Percentiles rank a stretch among this genome's conserved stretches.
These are phyloP conservation scores for Panagrolaimus sp. DNA, from an alignment of 1,140 invertebrate species.

Conservation along the genomic window DNA sequence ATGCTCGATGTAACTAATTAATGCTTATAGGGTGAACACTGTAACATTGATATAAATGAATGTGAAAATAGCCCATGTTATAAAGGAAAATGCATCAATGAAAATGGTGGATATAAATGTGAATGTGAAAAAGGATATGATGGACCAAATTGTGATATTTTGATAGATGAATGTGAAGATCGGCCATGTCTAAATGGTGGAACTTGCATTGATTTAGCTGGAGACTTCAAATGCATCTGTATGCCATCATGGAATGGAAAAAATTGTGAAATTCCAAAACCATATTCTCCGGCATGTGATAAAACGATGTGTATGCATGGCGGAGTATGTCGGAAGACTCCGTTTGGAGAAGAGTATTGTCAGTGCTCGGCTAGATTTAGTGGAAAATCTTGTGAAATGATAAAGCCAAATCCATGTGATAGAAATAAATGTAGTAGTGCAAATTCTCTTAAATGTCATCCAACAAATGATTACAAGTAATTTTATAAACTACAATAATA, in stretches of 20 bases:
- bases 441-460: constrained; percentile 61
- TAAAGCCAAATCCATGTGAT: neutral
- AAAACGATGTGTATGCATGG: constrained; percentile 46
- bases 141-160: constrained; percentile 76
- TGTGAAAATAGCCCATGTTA: constrained; percentile 61
- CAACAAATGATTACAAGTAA: constrained; percentile 66
- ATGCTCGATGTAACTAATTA: constrained; percentile 64
- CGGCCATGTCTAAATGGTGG: constrained; percentile 78
- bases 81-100: constrained; percentile 86
- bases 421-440: constrained; percentile 76
- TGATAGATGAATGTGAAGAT: constrained; percentile 81
- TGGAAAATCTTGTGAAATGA: neutral
- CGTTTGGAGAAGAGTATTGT: neutral
- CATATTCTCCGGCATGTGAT: constrained; percentile 68
- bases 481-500: constrained; percentile 68
- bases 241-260: constrained; percentile 78
- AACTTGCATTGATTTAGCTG: constrained; percentile 78
- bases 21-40: constrained; percentile 79
- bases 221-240: constrained; percentile 75
- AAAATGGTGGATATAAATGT: constrained; percentile 66
- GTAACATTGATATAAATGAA: constrained; percentile 82
- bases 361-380: neutral
- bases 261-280: constrained; percentile 68
- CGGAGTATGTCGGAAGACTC: neutral
- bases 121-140: constrained; percentile 61